phyloP scores from a whole-genome alignment of 1,140 invertebrate genomes.

The Augochlora pura region DNA sequence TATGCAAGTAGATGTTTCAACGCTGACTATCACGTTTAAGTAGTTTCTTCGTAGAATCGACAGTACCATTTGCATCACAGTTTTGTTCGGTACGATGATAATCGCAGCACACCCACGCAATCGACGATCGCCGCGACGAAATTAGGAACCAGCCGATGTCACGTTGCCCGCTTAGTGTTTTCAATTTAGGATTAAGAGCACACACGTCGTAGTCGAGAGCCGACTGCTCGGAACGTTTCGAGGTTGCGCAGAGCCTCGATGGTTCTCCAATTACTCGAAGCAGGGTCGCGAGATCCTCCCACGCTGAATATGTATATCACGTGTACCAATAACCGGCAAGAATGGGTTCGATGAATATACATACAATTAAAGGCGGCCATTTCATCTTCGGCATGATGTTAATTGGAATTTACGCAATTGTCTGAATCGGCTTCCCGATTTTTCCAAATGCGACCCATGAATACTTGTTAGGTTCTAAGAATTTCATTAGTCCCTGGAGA shows the following conservation, averaged over 20 bases:
- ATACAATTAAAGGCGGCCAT: not conserved
- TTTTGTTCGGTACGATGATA: no score
- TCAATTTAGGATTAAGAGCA: constrained; percentile 29
- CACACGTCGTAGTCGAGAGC: not conserved
- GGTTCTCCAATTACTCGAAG: constrained; percentile 28
- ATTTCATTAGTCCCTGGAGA: no score
- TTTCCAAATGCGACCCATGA: not conserved
- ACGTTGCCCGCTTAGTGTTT: not conserved
- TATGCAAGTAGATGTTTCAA: no score
- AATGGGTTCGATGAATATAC: constrained; percentile 7
- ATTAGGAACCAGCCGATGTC: not conserved
- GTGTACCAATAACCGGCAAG: not conserved
- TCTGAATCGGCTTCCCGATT: not conserved
- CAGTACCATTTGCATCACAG: no score
- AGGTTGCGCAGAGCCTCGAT: constrained; percentile 10
- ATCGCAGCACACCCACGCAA: not conserved
- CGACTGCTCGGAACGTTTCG: not conserved
- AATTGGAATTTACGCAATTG: not conserved
- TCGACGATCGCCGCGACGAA: not conserved
- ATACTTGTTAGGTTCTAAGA: not conserved
- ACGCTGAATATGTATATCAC: constrained; percentile 17
- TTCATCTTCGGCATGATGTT: not conserved
- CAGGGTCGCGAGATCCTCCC: not conserved
- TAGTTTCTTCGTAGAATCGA: no score
- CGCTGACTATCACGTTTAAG: no score